phyloP scores from a whole-genome alignment of 2,113 vertebrate genomes.

The Phaetusa simplex region DNA sequence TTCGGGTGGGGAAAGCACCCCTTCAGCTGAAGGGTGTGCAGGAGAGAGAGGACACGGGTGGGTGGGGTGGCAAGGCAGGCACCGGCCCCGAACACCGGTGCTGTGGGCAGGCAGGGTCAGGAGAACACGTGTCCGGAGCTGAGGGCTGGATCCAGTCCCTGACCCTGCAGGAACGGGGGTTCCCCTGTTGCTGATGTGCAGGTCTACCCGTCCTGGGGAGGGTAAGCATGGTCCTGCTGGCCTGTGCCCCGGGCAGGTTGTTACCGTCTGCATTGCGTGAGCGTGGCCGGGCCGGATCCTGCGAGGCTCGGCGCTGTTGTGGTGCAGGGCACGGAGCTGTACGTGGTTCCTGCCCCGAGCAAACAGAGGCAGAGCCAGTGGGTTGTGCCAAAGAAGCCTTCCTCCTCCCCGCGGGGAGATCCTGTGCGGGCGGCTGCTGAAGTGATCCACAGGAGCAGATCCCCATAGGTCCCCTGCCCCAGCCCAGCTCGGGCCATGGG shows the following conservation, averaged over 20 bases:
- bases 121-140: fast-evolving
- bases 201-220: background rate
- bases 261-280: background rate
- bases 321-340: background rate
- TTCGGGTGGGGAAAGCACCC: background rate
- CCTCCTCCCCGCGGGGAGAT: background rate
- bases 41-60: background rate
- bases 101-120: background rate
- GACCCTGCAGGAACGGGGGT: background rate
- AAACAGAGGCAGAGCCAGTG: background rate
- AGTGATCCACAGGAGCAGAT: background rate
- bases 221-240: background rate
- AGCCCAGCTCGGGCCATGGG: fast-evolving
- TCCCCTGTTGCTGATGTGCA: background rate
- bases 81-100: background rate
- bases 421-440: background rate
- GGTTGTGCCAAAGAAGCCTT: background rate
- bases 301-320: background rate
- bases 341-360: background rate
- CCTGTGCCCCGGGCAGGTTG: background rate
- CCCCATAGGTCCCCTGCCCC: background rate
- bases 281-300: background rate
- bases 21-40: background rate
- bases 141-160: background rate
- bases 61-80: background rate